Percentiles rank a stretch among this genome's conserved stretches.
Evolutionary conservation across 37 sponge, comb jelly and placozoan genomes (phyloP).

Genomic region (Axinella damicornis): DNA sequence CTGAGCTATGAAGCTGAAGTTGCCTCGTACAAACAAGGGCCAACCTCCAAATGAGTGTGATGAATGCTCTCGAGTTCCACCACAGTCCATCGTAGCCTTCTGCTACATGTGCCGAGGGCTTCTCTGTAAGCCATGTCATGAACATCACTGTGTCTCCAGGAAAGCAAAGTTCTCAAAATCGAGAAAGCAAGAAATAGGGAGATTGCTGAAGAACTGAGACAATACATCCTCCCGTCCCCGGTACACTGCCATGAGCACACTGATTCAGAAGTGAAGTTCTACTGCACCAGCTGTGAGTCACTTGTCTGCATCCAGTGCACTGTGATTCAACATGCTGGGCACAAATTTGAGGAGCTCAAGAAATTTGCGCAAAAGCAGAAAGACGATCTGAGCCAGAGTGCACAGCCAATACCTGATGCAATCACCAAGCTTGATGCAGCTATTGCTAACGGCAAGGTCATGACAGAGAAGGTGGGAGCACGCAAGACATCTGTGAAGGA

Average conservation of each 20-base stretch:
- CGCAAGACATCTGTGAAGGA: not conserved
- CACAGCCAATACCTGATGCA: not conserved
- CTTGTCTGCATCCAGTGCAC: slow-evolving; percentile 24
- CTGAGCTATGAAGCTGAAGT: slow-evolving; percentile 6
- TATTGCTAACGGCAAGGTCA: not conserved
- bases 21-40: not conserved
- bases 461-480: not conserved
- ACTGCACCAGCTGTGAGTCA: slow-evolving; percentile 1
- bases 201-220: not conserved
- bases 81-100: not conserved
- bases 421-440: slow-evolving; percentile 2
- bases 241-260: not conserved
- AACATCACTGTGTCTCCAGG: not conserved
- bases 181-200: not conserved
- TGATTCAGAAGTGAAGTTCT: not conserved
- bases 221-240: not conserved
- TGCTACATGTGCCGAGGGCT: slow-evolving; percentile 28
- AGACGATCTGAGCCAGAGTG: not conserved
- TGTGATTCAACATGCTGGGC: slow-evolving; percentile 1
- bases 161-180: not conserved
- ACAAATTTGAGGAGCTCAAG: not conserved
- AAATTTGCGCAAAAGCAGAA: not conserved
- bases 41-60: too few relatives aligned
- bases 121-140: slow-evolving; percentile 30
- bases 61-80: slow-evolving; percentile 3